Evolutionary conservation across 2,888 invertebrate species (phyloP), one percentile per base, ranked within the genome.

Genomic region (Hirtodrosophila duncani): DNA sequence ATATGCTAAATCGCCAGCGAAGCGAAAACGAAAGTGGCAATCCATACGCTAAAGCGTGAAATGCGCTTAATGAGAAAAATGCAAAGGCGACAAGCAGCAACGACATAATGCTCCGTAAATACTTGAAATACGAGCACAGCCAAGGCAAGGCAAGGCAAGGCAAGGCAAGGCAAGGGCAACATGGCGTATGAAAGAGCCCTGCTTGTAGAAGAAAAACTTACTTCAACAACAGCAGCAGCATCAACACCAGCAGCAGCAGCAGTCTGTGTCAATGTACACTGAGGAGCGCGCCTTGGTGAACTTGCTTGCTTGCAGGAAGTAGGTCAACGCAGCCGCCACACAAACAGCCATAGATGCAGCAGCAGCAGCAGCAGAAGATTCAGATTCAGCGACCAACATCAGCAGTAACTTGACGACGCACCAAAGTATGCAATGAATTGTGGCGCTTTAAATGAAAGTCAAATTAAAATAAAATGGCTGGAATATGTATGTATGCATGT

Each of bases 31-130:
- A n/a, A n/a, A n/a, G n/a, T n/a, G n/a, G n/a, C n/a, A n/a, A n/a
- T n/a, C n/a, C n/a, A 51, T 62, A 37, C 50, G 52, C 39, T 52
- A 48, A 39, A 20, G 48, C 51, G 56, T 55, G 64, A 68, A 77
- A 72, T 77, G 72, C 69, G 68, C 68, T 77, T 77, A 80, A 80
- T 72, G 78, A 80, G 68, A 64, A 71, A n/a, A 64, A 63, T 60
- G 59, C 57, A 66, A 56, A 63, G 63, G 71, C 71, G 80, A 70
- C 67, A 72, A 56, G 43, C 58, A 62, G 56, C 68, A 62, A 57
- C 53, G 36, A 77, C 63, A 61, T 77, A 67, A 61, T 71, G 58
- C 59, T 55, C 44, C 48, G 72, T 53, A 80, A 75, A 80, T 70
- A 63, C 58, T 80, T 77, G 42, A 71, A 41, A 50, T 56, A 45